A percentile compares a stretch with the other conserved stretches of the same genome.
Conservation (phyloP, 2,888 invertebrate genomes). For the Hylaea fasciaria region DNA sequence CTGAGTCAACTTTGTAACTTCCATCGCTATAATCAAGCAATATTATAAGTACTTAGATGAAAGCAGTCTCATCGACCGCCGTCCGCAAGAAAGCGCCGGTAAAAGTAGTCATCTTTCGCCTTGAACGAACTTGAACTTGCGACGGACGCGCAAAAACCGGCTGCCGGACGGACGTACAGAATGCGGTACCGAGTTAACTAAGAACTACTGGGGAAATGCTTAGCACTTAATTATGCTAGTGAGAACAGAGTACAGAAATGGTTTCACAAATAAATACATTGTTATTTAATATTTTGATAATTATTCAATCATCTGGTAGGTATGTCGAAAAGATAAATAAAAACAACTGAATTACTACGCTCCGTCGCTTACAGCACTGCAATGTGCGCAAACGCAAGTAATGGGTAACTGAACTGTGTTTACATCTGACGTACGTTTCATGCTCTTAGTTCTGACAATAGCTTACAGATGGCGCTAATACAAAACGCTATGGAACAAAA, state of each 20-base stretch:
- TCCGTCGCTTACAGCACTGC: not conserved
- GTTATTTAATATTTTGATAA: no score
- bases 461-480: constrained; percentile 36
- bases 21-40: no score
- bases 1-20: no score
- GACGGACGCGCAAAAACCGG: constrained; percentile 67
- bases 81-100: constrained; percentile 51
- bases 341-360: no score
- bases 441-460: constrained; percentile 30
- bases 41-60: no score
- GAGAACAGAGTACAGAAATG: no score
- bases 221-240: not conserved
- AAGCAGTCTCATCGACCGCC: constrained; percentile 6
- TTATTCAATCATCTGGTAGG: no score
- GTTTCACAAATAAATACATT: no score
- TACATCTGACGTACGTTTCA: constrained; percentile 7
- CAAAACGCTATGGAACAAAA: not conserved
- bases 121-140: constrained; percentile 51
- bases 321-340: no score
- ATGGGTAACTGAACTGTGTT: no score
- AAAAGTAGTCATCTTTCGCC: constrained; percentile 62
- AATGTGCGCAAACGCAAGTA: not conserved
- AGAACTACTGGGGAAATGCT: constrained; percentile 6
- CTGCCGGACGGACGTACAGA: constrained; percentile 20
- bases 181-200: constrained; percentile 45